These are phyloP conservation scores for Doryteuthis pealeii DNA, from an alignment of 1,140 invertebrate genomes.

Conservation along the genomic window DNA sequence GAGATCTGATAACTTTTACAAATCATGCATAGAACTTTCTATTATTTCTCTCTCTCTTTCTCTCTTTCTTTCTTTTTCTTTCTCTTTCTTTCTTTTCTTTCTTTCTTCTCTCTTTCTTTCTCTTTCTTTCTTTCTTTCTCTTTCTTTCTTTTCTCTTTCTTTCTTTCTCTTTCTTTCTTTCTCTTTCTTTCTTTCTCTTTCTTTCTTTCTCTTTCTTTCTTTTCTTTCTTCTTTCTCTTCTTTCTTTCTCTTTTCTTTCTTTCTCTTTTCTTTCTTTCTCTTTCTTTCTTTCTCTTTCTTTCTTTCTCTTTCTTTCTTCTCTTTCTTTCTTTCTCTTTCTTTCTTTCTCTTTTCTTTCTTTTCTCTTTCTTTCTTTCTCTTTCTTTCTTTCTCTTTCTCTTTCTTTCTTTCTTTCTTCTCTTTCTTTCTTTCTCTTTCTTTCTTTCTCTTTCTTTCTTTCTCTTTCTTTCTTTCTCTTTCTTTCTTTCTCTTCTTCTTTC, in stretches of 20 bases:
- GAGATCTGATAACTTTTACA: no score
- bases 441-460: conserved; percentile 18
- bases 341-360: no score
- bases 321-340: not conserved
- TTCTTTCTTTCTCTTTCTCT: not conserved
- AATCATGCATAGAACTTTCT: no score
- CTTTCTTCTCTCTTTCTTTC: not conserved
- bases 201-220: not conserved
- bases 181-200: not conserved
- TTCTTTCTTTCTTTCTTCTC: not conserved
- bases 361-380: not conserved
- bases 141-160: not conserved
- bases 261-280: not conserved
- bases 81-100: not conserved
- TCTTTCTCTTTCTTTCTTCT: not conserved
- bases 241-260: no score
- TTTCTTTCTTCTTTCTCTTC: not conserved
- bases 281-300: not conserved
- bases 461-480: conserved; percentile 22
- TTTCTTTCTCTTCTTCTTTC: conserved; percentile 19
- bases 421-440: conserved; percentile 9
- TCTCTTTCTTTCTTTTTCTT: not conserved
- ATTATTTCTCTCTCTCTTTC: no score
- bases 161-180: not conserved
- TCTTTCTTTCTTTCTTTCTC: not conserved